Conservation (phyloP, 2,888 invertebrate species). For the Erannis defoliaria region DNA sequence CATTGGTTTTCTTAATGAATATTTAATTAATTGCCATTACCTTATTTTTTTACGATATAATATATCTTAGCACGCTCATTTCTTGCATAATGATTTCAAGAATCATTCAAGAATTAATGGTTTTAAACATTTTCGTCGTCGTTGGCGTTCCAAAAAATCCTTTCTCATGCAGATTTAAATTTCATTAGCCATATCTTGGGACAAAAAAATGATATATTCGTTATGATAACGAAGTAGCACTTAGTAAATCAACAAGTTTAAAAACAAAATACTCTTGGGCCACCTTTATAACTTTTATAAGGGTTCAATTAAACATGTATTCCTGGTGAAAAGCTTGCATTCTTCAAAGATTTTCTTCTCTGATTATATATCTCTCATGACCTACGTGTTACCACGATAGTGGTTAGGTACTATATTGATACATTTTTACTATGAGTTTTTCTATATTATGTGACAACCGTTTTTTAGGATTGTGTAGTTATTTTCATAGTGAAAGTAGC, state of each 20-base stretch:
- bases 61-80: neutral
- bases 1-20: neutral
- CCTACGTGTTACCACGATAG: no score
- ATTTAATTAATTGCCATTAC: neutral
- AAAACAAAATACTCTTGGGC: conserved; percentile 29
- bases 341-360: no score
- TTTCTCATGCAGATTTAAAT: conserved; percentile 47
- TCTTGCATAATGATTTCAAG: neutral
- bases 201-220: conserved; percentile 54
- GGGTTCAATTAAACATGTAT: conserved; percentile 16
- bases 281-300: conserved; percentile 6
- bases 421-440: no score
- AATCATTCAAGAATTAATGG: conserved; percentile 15
- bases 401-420: no score
- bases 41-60: neutral
- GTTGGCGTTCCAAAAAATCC: conserved; percentile 19
- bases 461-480: no score
- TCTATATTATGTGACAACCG: no score
- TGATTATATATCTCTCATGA: no score
- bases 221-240: conserved; percentile 56
- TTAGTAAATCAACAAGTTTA: conserved; percentile 52
- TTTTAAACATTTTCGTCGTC: conserved; percentile 3
- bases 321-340: neutral
- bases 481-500: no score
- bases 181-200: conserved; percentile 59